Conservation (phyloP, 2,888 invertebrate genomes). For the Leucoptera coffeella region DNA sequence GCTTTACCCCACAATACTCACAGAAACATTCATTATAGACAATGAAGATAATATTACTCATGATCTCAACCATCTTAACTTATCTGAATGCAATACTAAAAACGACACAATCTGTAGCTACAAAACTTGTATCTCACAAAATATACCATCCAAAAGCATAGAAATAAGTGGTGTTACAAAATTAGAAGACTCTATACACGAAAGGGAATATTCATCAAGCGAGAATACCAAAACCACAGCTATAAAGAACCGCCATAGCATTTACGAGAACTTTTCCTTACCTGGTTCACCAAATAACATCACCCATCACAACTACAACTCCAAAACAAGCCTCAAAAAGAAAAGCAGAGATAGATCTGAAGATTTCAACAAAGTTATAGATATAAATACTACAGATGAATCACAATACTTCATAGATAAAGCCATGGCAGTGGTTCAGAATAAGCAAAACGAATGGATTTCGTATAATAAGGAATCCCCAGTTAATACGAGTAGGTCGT, state of each 20-base stretch:
- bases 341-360: neutral
- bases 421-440: conserved; percentile 28
- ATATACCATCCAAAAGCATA: conserved; percentile 10
- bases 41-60: conserved; percentile 17
- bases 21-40: conserved; percentile 27
- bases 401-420: conserved; percentile 19
- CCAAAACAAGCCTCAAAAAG: conserved; percentile 24
- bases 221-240: neutral
- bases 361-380: neutral
- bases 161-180: conserved; percentile 22
- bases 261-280: conserved; percentile 36
- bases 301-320: conserved; percentile 29
- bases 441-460: conserved; percentile 32
- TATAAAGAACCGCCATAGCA: conserved; percentile 16
- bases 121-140: conserved; percentile 24
- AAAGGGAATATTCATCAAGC: too few relatives aligned
- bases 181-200: conserved; percentile 4
- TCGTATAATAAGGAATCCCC: conserved; percentile 11
- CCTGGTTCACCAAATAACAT: conserved; percentile 35
- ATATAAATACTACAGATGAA: conserved; percentile 6
- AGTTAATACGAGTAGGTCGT: conserved; percentile 32
- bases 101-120: conserved; percentile 19
- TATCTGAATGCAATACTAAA: conserved; percentile 8
- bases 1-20: conserved; percentile 34
- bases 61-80: conserved; percentile 16